A percentile compares a stretch with the other conserved stretches of the same genome.
phyloP scores from a whole-genome alignment of 2,113 vertebrate genomes.

The Seriola aureovittata region DNA sequence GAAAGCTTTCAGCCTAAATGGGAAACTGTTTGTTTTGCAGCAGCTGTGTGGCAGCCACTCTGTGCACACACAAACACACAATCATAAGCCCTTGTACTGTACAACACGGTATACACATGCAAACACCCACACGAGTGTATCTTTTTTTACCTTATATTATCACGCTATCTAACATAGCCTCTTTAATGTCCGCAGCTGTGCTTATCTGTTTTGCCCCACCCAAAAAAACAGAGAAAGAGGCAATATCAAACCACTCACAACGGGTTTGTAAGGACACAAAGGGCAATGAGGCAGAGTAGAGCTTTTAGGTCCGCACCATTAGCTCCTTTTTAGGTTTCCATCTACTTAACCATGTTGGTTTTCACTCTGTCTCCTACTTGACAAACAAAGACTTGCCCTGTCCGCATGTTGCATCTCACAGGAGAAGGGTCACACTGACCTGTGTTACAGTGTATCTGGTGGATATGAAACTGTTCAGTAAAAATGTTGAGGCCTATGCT shows the following conservation, averaged over 20 bases:
- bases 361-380: constrained; percentile 4
- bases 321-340: constrained; percentile 56
- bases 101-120: not conserved
- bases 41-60: constrained; percentile 61
- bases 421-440: not conserved
- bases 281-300: constrained; percentile 36
- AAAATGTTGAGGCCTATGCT: not conserved
- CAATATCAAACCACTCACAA: not conserved
- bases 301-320: constrained; percentile 70
- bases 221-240: not conserved
- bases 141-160: not conserved
- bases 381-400: constrained; percentile 27
- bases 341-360: constrained; percentile 31
- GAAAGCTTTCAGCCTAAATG: constrained; percentile 35
- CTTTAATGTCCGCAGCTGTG: not conserved
- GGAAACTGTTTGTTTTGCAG: constrained; percentile 66
- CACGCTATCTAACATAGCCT: not conserved
- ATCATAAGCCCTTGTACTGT: constrained; percentile 8
- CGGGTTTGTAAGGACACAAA: constrained; percentile 26
- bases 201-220: not conserved
- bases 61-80: constrained; percentile 48
- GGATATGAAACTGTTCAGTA: not conserved
- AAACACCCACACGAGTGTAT: constrained; percentile 21
- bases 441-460: not conserved
- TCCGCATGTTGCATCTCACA: not conserved